phyloP scores from a whole-genome alignment of 92 coral and sea anemone species.

The Porites lobata region DNA sequence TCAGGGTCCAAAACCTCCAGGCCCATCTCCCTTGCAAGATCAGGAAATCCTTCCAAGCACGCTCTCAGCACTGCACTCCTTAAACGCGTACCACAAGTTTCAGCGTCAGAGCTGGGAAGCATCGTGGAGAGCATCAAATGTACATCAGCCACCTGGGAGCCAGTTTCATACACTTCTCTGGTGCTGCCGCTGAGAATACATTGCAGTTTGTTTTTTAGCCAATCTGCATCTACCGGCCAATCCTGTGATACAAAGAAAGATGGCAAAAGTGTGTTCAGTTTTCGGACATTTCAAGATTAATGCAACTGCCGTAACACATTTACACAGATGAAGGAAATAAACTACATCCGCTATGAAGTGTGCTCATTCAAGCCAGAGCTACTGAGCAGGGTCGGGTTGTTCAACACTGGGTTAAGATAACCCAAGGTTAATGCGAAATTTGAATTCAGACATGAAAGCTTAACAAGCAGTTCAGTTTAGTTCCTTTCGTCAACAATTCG shows the following conservation, averaged over 20 bases:
- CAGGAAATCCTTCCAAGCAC: conserved; percentile 83
- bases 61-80: conserved; percentile 74
- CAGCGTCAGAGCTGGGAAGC: conserved; percentile 30
- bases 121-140: conserved; percentile 81
- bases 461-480: too few relatives aligned
- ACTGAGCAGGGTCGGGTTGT: too few relatives aligned
- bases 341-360: neutral
- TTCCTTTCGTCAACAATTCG: too few relatives aligned
- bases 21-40: conserved; percentile 98
- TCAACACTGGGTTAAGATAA: too few relatives aligned
- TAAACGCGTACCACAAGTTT: conserved; percentile 73
- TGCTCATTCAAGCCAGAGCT: too few relatives aligned
- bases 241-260: conserved; percentile 59
- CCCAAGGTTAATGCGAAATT: too few relatives aligned
- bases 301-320: neutral
- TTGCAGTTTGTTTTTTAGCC: conserved; percentile 85
- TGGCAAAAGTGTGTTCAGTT: neutral
- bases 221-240: conserved; percentile 96
- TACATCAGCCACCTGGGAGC: conserved; percentile 98
- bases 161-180: conserved; percentile 97
- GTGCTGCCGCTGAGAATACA: conserved; percentile 90
- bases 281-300: neutral
- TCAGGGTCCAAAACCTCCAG: conserved; percentile 74
- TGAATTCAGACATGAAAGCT: too few relatives aligned
- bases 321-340: neutral